Base-by-base conservation (phyloP, 2,888 invertebrate species). In the Empis livida region DNA sequence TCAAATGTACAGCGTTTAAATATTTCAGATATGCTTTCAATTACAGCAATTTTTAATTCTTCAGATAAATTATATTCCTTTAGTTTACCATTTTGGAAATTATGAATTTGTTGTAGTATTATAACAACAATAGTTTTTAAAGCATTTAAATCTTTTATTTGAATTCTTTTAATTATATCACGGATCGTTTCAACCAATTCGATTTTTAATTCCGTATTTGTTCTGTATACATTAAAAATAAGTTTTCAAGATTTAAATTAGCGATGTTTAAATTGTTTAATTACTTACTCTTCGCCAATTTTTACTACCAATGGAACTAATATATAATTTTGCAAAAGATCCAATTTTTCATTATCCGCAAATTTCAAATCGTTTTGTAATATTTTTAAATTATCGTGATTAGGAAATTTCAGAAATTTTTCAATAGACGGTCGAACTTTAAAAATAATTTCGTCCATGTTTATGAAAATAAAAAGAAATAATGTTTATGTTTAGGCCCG, bases 11-110 rank as follows among this genome's bases (percentile, higher is more conserved):
- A 58, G 1, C 64, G 59, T n/a, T 55, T 51, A 13, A 67, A 53
- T 3, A 61, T 54, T 44, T 57, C 58, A 2, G 54, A 51, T 10
- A 68, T 61, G 49, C 64, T 65, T 5, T 59, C 55, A 1, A 68
- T 57, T 2, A 59, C 55, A 2, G 62, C 61, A 43, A 68, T 52
- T 54, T 69, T 69, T 0, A 68, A 56, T 58, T 69, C 69, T 51
- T 69, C 69, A 2, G 67, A 63, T 5, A 65, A 55, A 51, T 62
- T 56, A 1, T 56, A 38, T 15, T 43, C 9, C 10, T 55, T 57
- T n/a, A 57, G 51, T 0, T 40, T 37, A 3, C 56, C 57, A 5
- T 53, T 55, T 3, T 58, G 57, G n/a, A 56, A 54, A 45, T 66
- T 60, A 1, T 62, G 59, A 4, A 69, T 50, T 57, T 69, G 68